Evolutionary conservation across 2,888 invertebrate species (phyloP).

Genomic region (Chirona hameri): DNA sequence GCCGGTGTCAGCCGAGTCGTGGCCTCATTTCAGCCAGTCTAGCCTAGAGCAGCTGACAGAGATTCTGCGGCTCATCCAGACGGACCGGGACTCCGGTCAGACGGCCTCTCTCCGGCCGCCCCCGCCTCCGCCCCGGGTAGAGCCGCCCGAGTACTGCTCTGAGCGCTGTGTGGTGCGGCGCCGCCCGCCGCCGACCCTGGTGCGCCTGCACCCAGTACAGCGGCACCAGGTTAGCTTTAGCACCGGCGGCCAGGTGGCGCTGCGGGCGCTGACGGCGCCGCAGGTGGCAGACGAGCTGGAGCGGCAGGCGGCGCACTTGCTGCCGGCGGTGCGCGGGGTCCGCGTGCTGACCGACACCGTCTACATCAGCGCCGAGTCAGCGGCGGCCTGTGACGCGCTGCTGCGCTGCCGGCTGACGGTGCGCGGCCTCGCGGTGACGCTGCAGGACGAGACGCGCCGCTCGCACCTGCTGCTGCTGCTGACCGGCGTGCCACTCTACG

Average conservation of each 20-base stretch:
- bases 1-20: background rate
- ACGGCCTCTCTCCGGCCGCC: background rate
- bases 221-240: conserved; percentile 41
- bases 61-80: conserved; percentile 40
- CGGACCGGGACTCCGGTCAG: conserved; percentile 37
- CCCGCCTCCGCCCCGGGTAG: background rate
- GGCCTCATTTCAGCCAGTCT: background rate
- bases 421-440: conserved; percentile 42
- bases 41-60: conserved; percentile 41
- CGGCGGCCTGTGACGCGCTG: conserved; percentile 43
- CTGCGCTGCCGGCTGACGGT: conserved; percentile 43
- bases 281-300: conserved; percentile 48
- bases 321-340: conserved; percentile 45
- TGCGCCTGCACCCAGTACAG: conserved; percentile 41
- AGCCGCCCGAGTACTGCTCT: conserved; percentile 32
- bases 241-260: conserved; percentile 39
- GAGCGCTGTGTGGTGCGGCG: conserved; percentile 36
- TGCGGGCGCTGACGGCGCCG: conserved; percentile 43
- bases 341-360: conserved; percentile 45
- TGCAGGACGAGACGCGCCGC: conserved; percentile 45
- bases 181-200: conserved; percentile 36
- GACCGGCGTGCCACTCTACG: conserved; percentile 46
- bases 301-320: conserved; percentile 44
- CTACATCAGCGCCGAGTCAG: conserved; percentile 45
- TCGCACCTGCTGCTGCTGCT: conserved; percentile 45